Conservation (phyloP, 2,888 invertebrate genomes). For the Allacma fusca region DNA sequence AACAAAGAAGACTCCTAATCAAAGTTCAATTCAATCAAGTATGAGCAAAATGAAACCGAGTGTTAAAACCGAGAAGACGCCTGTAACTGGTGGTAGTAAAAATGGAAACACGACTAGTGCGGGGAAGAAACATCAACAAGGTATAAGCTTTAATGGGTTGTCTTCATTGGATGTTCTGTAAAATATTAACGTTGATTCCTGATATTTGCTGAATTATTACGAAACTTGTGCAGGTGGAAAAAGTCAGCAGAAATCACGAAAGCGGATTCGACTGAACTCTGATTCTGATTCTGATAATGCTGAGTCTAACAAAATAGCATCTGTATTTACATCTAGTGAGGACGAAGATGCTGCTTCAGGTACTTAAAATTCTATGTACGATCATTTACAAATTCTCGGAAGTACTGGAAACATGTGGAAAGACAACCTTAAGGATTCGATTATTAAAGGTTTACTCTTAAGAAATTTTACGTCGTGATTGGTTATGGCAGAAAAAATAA, state of each 20-base stretch:
- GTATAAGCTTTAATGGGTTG: too few relatives aligned
- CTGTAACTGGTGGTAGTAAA: not conserved
- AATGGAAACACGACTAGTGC: not conserved
- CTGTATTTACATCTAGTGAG: constrained; percentile 38
- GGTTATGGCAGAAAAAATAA: too few relatives aligned
- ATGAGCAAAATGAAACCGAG: constrained; percentile 21
- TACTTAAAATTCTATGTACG: not conserved
- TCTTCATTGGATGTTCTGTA: too few relatives aligned
- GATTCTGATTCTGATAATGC: constrained; percentile 48
- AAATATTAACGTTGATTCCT: too few relatives aligned
- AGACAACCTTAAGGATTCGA: too few relatives aligned
- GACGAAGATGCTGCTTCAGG: constrained; percentile 42
- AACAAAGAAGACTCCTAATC: not conserved
- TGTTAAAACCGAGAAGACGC: not conserved
- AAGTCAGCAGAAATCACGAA: constrained; percentile 31
- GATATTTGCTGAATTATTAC: not conserved
- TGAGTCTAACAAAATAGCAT: not conserved
- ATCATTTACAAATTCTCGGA: too few relatives aligned
- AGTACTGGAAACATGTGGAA: too few relatives aligned
- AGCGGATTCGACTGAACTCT: constrained; percentile 50
- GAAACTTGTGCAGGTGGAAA: not conserved
- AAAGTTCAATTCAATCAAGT: constrained; percentile 16
- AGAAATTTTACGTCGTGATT: too few relatives aligned
- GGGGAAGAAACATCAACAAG: not conserved
- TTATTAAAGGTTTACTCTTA: too few relatives aligned